Base-by-base conservation (phyloP, 2,113 vertebrate species). In the Hymenochirus boettgeri region DNA sequence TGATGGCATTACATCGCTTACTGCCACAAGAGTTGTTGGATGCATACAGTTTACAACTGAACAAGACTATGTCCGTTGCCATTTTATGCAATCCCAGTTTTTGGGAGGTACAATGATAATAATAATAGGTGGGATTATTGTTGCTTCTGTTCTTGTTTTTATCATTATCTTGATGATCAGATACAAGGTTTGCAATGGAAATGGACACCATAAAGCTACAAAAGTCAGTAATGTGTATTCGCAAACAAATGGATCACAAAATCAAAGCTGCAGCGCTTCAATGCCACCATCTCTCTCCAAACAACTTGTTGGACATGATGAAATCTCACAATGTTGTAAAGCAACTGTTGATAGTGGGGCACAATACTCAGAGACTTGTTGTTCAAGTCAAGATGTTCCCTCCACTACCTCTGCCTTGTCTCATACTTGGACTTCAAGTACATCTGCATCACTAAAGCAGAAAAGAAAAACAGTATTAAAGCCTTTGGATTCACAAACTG, bases 101-200 rank as follows among this genome's bases (percentile, higher is more conserved):
- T 86, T 99, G 72, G 97, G 97, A 0, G 97, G 97, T 56, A 99
- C 97, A 63, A 99, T 99, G 97, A 99, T 99, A 75, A 98, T 99
- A 79, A 98, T 99, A 79, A 99, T 99, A 2, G 97, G 97, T 29
- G 97, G 97, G 64, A 95, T 99, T 74, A 99, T 99, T 1, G 97
- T 99, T 65, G 94, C 96, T 1, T 99, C 97, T 0, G 95, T 99
- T 73, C 89, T 99, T 1, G 89, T 99, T 72, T 99, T 99, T 85
- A 99, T 99, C 85, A 96, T 99, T 75, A 99, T 99, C 79, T 89
- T 99, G 61, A 99, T 99, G 97, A 99, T 99, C 75, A 92, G 97
- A 27, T 99, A 99, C 84, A 98, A 95, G 80, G 96, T 99, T 76
- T 99, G 96, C 24, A 97, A 96, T 81, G 88, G 77, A 27, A 89